phyloP scores from a whole-genome alignment of 37 sponge, comb jelly and placozoan species.

The Sycon ciliatum region DNA sequence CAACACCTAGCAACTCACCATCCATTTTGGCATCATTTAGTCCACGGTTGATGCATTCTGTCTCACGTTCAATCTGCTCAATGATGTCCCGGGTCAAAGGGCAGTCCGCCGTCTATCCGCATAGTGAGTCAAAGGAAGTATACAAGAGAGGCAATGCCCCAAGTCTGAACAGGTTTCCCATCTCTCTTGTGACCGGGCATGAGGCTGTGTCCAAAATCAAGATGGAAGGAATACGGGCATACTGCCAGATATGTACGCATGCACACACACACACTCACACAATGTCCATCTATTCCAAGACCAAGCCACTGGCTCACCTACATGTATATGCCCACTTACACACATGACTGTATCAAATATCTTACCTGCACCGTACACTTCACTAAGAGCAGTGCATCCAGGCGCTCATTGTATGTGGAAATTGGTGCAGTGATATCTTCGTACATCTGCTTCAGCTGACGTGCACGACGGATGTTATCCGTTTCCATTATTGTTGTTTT shows the following conservation, averaged over 20 bases:
- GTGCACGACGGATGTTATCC: constrained; percentile 57
- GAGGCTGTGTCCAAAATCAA: too few species aligned
- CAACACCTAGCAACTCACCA: constrained; percentile 47
- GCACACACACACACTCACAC: too few species aligned
- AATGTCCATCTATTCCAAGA: not conserved
- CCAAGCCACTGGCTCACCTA: not conserved
- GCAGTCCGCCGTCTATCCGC: constrained; percentile 45
- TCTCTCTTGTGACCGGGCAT: too few species aligned
- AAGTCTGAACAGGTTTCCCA: too few species aligned
- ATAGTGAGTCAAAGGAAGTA: too few species aligned
- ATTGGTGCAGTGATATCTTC: constrained; percentile 29
- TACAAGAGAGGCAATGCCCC: too few species aligned
- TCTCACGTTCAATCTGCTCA: constrained; percentile 78
- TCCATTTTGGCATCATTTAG: constrained; percentile 39
- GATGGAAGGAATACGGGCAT: too few species aligned
- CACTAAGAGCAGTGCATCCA: constrained; percentile 66
- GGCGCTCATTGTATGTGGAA: constrained; percentile 57
- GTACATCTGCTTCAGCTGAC: constrained; percentile 69
- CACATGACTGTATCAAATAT: not conserved
- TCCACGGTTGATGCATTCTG: constrained; percentile 65
- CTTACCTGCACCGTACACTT: constrained; percentile 66
- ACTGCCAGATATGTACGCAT: too few species aligned
- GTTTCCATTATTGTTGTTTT: constrained; percentile 72
- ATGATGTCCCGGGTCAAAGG: constrained; percentile 76
- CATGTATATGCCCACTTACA: too few species aligned